phyloP scores from a whole-genome alignment of 1,140 invertebrate species.

The Manduca sexta region DNA sequence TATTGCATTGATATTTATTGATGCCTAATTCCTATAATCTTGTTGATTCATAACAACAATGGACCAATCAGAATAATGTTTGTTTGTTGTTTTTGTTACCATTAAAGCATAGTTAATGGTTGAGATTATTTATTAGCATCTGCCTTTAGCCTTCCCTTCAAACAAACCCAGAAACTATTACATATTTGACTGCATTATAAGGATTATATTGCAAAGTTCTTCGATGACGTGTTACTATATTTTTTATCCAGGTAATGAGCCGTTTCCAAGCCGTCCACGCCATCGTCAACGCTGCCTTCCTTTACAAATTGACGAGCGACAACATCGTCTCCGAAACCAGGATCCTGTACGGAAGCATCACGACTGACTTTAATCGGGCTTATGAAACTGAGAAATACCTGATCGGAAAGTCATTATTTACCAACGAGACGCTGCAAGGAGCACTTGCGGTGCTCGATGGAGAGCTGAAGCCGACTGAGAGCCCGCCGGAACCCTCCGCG shows the following conservation, averaged over 20 bases:
- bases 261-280: conserved; percentile 30
- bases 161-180: no score
- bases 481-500: conserved; percentile 72
- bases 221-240: no score
- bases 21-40: no score
- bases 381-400: conserved; percentile 75
- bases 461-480: conserved; percentile 74
- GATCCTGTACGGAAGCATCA: conserved; percentile 79
- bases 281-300: conserved; percentile 23
- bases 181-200: no score
- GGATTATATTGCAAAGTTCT: no score
- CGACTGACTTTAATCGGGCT: conserved; percentile 78
- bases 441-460: conserved; percentile 70
- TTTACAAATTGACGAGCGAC: conserved; percentile 14
- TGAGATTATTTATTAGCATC: no score
- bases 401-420: conserved; percentile 38
- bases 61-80: no score
- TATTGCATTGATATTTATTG: no score
- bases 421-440: conserved; percentile 52
- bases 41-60: no score
- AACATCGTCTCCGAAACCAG: conserved; percentile 11
- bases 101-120: no score
- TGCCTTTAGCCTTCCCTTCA: no score
- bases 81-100: no score
- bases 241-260: conserved; percentile 28